phyloP scores from a whole-genome alignment of 2,888 invertebrate genomes.

The Dicyrtoma fusca region DNA sequence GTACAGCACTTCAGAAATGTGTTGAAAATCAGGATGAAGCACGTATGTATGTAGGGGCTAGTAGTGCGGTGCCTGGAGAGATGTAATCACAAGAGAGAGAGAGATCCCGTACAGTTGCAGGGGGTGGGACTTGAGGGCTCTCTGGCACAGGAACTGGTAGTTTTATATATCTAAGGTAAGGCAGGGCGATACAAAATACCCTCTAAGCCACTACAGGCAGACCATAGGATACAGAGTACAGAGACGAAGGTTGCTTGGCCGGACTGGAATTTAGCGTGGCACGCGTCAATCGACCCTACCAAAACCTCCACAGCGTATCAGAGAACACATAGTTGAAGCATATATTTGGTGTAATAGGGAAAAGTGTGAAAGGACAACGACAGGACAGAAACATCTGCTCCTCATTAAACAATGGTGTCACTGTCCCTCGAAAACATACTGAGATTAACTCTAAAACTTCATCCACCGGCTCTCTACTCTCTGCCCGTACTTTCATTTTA shows the following conservation, averaged over 20 bases:
- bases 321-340: neutral
- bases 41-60: too few relatives aligned
- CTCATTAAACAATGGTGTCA: slow-evolving; percentile 50
- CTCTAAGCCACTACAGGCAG: too few relatives aligned
- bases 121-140: neutral
- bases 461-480: slow-evolving; percentile 24
- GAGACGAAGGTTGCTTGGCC: neutral
- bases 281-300: slow-evolving; percentile 31
- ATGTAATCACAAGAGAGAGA: too few relatives aligned
- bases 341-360: neutral
- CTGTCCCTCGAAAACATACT: slow-evolving; percentile 29
- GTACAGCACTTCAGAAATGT: slow-evolving; percentile 15
- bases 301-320: slow-evolving; percentile 7
- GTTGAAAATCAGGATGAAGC: slow-evolving; percentile 23
- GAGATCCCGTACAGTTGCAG: neutral
- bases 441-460: slow-evolving; percentile 38
- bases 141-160: neutral
- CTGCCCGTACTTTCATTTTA: too few relatives aligned
- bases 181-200: neutral
- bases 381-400: slow-evolving; percentile 44
- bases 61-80: too few relatives aligned
- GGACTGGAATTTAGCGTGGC: slow-evolving; percentile 31
- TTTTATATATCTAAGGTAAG: too few relatives aligned
- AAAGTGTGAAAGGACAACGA: slow-evolving; percentile 42
- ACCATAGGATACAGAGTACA: neutral